Evolutionary conservation across 2,888 invertebrate species (phyloP).

Genomic region (Volucella inanis): DNA sequence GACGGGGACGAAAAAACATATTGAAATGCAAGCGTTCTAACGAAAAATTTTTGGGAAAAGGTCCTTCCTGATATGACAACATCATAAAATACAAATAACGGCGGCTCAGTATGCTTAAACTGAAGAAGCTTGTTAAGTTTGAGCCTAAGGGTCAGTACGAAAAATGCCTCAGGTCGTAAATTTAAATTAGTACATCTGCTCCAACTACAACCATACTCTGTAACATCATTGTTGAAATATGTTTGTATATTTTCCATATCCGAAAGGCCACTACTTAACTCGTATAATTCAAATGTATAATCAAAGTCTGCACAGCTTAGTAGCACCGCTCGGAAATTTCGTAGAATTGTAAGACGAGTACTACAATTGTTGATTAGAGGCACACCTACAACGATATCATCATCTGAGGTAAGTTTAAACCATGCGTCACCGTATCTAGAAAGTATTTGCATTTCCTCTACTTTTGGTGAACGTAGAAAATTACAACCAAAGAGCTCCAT

Average conservation of each 20-base stretch:
- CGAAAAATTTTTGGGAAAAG: slow-evolving; percentile 52
- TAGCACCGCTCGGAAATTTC: slow-evolving; percentile 75
- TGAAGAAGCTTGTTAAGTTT: slow-evolving; percentile 71
- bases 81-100: slow-evolving; percentile 76
- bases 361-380: slow-evolving; percentile 78
- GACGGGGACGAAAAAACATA: slow-evolving; percentile 75
- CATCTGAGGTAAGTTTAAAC: slow-evolving; percentile 76
- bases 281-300: slow-evolving; percentile 77
- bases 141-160: slow-evolving; percentile 78
- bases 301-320: slow-evolving; percentile 41
- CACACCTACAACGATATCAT: slow-evolving; percentile 77
- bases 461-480: slow-evolving; percentile 76
- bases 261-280: slow-evolving; percentile 76
- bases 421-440: slow-evolving; percentile 80
- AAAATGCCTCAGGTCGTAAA: slow-evolving; percentile 79
- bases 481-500: slow-evolving; percentile 77
- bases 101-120: slow-evolving; percentile 39
- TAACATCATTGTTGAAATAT: slow-evolving; percentile 68
- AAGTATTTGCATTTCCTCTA: slow-evolving; percentile 80
- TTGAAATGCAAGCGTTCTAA: slow-evolving; percentile 30
- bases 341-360: slow-evolving; percentile 69
- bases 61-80: slow-evolving; percentile 48
- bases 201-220: slow-evolving; percentile 50
- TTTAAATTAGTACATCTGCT: slow-evolving; percentile 63
- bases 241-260: slow-evolving; percentile 73